phyloP scores from a whole-genome alignment of 2,797 vertebrate species.

The Zenarchopterus dispar region DNA sequence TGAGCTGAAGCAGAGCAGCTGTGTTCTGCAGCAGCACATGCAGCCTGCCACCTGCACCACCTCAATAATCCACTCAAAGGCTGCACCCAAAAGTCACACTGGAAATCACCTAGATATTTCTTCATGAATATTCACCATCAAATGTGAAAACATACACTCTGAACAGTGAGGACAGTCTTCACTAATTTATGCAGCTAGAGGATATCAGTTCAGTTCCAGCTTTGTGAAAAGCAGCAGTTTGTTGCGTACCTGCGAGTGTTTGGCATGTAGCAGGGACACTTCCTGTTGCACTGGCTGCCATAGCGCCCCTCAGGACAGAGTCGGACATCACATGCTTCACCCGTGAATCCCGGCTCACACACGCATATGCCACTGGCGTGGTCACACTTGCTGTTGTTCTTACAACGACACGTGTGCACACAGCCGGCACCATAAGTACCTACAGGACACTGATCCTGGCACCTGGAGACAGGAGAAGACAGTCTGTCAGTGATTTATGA shows the following conservation, averaged over 20 bases:
- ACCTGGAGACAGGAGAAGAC: constrained; percentile 75
- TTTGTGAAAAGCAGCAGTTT: too few species aligned
- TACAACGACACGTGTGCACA: constrained; percentile 86
- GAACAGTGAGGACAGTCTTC: too few species aligned
- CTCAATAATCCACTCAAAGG: constrained; percentile 83
- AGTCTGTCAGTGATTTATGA: too few species aligned
- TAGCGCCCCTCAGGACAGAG: constrained; percentile 88
- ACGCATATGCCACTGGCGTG: constrained; percentile 90
- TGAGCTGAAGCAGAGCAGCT: constrained; percentile 77
- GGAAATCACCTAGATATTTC: neutral
- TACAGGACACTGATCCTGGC: constrained; percentile 93
- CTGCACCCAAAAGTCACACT: constrained; percentile 33
- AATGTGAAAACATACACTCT: too few species aligned
- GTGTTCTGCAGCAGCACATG: constrained; percentile 82
- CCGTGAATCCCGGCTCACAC: constrained; percentile 91
- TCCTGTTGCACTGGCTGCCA: constrained; percentile 88
- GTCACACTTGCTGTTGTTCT: constrained; percentile 89
- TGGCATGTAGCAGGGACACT: constrained; percentile 87
- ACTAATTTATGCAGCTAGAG: too few species aligned
- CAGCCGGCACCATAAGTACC: constrained; percentile 88
- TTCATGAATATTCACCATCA: too few species aligned
- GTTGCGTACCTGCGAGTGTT: constrained; percentile 85
- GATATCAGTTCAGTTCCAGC: too few species aligned
- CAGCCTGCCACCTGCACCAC: constrained; percentile 20
- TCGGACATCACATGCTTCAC: constrained; percentile 87